Evolutionary conservation across 2,888 invertebrate genomes (phyloP).

Genomic region (Chydorus sphaericus): DNA sequence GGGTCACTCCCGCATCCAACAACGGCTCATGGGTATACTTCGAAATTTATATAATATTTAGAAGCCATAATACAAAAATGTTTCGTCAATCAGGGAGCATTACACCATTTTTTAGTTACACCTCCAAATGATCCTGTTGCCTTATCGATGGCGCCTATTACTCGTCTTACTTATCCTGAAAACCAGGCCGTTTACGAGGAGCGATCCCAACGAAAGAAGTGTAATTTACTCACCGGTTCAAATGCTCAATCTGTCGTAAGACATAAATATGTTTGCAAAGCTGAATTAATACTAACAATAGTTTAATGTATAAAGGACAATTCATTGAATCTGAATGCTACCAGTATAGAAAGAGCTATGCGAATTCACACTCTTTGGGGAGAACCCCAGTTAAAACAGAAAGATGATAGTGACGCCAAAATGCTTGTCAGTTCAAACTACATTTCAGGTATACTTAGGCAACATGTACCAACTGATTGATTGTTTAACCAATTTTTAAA

Average conservation of each 20-base stretch:
- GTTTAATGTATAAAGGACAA: neutral
- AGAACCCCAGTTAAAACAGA: neutral
- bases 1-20: conserved; percentile 28
- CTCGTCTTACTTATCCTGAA: neutral
- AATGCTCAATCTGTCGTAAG: neutral
- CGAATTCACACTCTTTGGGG: conserved; percentile 12
- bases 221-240: neutral
- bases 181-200: neutral
- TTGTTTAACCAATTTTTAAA: neutral
- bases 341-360: neutral
- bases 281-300: too few relatives aligned
- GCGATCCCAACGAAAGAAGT: neutral
- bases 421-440: neutral
- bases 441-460: neutral
- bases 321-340: neutral
- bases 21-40: conserved; percentile 34
- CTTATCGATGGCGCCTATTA: neutral
- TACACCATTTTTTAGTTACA: conserved; percentile 23
- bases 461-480: neutral
- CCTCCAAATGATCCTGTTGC: conserved; percentile 18
- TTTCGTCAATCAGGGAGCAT: neutral
- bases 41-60: too few relatives aligned
- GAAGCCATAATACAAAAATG: too few relatives aligned
- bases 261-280: neutral
- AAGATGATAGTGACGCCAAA: neutral